phyloP scores from a whole-genome alignment of 2,888 invertebrate genomes.

The Aplocera efformata region DNA sequence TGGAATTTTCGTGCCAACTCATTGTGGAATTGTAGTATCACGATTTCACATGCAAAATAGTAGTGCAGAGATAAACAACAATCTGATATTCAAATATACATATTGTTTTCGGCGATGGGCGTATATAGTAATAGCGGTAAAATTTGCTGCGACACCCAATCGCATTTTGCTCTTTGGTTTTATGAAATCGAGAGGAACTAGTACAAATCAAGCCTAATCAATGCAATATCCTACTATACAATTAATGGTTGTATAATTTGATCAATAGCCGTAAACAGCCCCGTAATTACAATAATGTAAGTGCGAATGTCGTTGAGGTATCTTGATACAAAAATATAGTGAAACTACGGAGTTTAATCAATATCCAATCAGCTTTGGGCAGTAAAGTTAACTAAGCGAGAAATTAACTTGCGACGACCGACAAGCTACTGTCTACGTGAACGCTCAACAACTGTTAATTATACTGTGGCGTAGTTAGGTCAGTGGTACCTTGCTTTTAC shows the following conservation, averaged over 20 bases:
- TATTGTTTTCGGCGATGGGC: too few relatives aligned
- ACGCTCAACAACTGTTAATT: slow-evolving; percentile 4
- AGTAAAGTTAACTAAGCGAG: slow-evolving; percentile 78
- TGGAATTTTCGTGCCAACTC: too few relatives aligned
- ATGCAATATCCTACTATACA: too few relatives aligned
- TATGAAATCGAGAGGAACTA: too few relatives aligned
- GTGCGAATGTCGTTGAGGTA: slow-evolving; percentile 72
- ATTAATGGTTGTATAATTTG: slow-evolving; percentile 70
- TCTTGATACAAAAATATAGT: slow-evolving; percentile 61
- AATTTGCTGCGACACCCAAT: too few relatives aligned
- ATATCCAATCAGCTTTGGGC: slow-evolving; percentile 72
- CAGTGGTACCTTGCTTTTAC: background rate
- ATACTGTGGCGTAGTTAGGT: background rate
- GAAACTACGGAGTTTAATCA: slow-evolving; percentile 74
- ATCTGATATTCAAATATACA: too few relatives aligned
- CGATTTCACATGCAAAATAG: too few relatives aligned
- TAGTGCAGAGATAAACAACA: too few relatives aligned
- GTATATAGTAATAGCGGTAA: too few relatives aligned
- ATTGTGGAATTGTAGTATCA: too few relatives aligned
- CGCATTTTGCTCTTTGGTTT: too few relatives aligned
- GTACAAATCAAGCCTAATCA: too few relatives aligned
- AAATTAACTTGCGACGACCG: slow-evolving; percentile 64
- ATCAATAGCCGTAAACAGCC: slow-evolving; percentile 62
- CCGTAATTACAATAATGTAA: slow-evolving; percentile 72
- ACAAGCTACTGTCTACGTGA: slow-evolving; percentile 37